Conservation (phyloP, 1,140 invertebrate species). For the Sycophila sp. region DNA sequence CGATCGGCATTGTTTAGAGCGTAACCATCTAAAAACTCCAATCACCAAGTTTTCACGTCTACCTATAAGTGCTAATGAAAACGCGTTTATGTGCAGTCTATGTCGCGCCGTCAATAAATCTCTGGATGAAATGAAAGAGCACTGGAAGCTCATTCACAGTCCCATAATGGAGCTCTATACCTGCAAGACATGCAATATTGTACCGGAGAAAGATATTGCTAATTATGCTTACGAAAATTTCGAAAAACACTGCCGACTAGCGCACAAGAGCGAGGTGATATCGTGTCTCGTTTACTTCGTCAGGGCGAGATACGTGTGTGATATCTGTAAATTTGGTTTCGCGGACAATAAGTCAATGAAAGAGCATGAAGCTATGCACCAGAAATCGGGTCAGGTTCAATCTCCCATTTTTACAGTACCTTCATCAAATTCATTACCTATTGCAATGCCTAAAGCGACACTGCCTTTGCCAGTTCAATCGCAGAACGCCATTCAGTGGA, state of each 20-base stretch:
- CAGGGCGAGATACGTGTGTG: conserved; percentile 39
- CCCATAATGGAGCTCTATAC: conserved; percentile 30
- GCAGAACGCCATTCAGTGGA: conserved; percentile 10
- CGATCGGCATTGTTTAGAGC: conserved; percentile 40
- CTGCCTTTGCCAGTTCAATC: not conserved
- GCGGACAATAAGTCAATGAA: conserved; percentile 26
- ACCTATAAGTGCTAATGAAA: conserved; percentile 14
- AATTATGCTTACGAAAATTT: conserved; percentile 33
- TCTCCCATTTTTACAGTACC: too few species aligned
- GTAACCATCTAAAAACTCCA: conserved; percentile 36
- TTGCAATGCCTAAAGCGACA: not conserved
- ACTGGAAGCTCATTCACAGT: conserved; percentile 48
- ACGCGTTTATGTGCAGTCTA: conserved; percentile 44
- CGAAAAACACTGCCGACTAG: conserved; percentile 36
- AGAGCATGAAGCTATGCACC: conserved; percentile 34
- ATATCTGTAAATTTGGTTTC: conserved; percentile 45
- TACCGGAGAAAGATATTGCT: conserved; percentile 21
- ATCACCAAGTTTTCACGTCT: conserved; percentile 37
- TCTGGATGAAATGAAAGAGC: conserved; percentile 41
- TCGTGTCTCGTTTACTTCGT: conserved; percentile 42
- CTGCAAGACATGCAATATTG: conserved; percentile 36
- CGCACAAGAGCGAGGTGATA: conserved; percentile 30
- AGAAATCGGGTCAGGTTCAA: too few species aligned
- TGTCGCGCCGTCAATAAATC: conserved; percentile 39
- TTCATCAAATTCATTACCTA: not conserved